Evolutionary conservation across 2,888 invertebrate species (phyloP).

Genomic region (Drosophila buzzatii): DNA sequence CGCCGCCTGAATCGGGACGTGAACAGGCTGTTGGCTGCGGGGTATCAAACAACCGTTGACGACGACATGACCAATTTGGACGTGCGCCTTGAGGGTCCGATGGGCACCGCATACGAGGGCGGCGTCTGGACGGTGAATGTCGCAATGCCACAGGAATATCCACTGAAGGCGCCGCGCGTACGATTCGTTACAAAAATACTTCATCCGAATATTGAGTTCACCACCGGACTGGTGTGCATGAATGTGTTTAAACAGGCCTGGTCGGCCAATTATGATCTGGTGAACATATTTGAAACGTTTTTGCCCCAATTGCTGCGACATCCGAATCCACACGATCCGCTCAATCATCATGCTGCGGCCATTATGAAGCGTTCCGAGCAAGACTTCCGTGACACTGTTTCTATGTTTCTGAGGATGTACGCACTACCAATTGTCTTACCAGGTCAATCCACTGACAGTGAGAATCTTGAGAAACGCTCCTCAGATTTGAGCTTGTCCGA

Average conservation of each 20-base stretch:
- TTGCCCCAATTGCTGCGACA: slow-evolving; percentile 65
- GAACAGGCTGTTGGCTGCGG: slow-evolving; percentile 61
- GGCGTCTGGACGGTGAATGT: slow-evolving; percentile 67
- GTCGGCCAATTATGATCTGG: slow-evolving; percentile 66
- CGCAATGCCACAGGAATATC: slow-evolving; percentile 62
- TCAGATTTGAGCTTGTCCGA: slow-evolving; percentile 67
- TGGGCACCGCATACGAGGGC: slow-evolving; percentile 69
- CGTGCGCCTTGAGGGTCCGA: slow-evolving; percentile 61
- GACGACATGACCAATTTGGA: slow-evolving; percentile 61
- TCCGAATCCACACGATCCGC: slow-evolving; percentile 66
- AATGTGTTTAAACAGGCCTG: slow-evolving; percentile 73
- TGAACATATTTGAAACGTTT: slow-evolving; percentile 71
- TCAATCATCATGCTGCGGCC: slow-evolving; percentile 62
- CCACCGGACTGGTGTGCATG: slow-evolving; percentile 65
- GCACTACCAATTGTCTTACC: slow-evolving; percentile 51
- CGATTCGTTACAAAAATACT: slow-evolving; percentile 65
- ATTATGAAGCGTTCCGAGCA: slow-evolving; percentile 62
- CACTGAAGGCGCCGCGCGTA: slow-evolving; percentile 62
- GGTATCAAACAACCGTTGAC: slow-evolving; percentile 50
- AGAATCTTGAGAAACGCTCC: slow-evolving; percentile 53
- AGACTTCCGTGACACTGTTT: slow-evolving; percentile 55
- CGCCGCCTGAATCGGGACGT: slow-evolving; percentile 68
- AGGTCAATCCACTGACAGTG: slow-evolving; percentile 7
- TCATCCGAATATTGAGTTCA: slow-evolving; percentile 70
- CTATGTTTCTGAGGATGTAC: slow-evolving; percentile 57